phyloP scores from a whole-genome alignment of 2,888 invertebrate genomes.

The Agrotis clavis region DNA sequence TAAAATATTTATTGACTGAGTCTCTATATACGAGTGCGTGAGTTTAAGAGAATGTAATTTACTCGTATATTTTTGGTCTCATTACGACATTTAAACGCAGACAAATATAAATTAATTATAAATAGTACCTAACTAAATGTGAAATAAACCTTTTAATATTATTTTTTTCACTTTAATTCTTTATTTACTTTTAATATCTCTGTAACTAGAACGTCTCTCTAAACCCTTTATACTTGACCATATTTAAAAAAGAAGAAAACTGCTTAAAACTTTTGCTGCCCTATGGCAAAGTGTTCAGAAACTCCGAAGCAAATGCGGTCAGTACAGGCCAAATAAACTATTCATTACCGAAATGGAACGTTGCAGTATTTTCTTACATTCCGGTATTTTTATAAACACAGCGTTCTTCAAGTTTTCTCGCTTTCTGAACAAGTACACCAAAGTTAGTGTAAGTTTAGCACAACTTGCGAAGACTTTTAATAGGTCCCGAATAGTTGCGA shows the following conservation, averaged over 20 bases:
- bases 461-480: constrained; percentile 36
- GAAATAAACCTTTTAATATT: too few relatives aligned
- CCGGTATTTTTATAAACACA: constrained; percentile 20
- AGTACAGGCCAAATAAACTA: constrained; percentile 4
- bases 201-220: too few relatives aligned
- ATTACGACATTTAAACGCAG: too few relatives aligned
- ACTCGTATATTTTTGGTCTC: too few relatives aligned
- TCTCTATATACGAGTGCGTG: too few relatives aligned
- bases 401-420: constrained; percentile 36
- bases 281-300: constrained; percentile 10
- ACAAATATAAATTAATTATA: too few relatives aligned
- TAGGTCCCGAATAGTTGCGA: constrained; percentile 37
- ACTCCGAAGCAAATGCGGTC: constrained; percentile 1
- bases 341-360: constrained; percentile 17
- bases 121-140: too few relatives aligned
- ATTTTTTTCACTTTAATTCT: neutral
- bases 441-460: constrained; percentile 50
- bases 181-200: too few relatives aligned
- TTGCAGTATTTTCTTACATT: constrained; percentile 17
- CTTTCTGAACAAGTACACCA: constrained; percentile 65
- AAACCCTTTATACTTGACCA: too few relatives aligned
- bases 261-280: constrained; percentile 1
- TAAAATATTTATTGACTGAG: constrained; percentile 22
- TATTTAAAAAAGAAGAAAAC: neutral
- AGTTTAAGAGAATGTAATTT: too few relatives aligned